Evolutionary conservation across 2,113 vertebrate genomes (phyloP).

Genomic region (Microtus montanus): DNA sequence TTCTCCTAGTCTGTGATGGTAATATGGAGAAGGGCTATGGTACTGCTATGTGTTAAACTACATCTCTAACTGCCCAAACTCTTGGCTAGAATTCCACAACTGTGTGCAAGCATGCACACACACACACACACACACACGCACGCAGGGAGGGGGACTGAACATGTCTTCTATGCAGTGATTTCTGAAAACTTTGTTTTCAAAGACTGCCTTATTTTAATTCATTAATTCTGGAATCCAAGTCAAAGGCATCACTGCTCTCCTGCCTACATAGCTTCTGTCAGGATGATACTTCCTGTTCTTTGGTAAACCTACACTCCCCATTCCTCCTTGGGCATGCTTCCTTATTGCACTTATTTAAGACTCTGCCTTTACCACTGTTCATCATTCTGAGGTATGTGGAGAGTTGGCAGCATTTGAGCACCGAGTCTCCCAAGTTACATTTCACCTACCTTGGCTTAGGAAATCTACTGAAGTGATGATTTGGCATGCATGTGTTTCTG

Average conservation of each 20-base stretch:
- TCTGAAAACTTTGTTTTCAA: conserved; percentile 7
- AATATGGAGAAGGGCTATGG: fast-evolving
- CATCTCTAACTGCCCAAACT: background rate
- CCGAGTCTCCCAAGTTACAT: background rate
- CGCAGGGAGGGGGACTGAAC: background rate
- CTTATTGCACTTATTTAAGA: background rate
- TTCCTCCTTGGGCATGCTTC: background rate
- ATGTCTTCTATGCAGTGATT: background rate
- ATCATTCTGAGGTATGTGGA: background rate
- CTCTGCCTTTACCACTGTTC: background rate
- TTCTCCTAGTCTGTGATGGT: background rate
- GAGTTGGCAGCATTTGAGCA: background rate
- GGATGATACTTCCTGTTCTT: background rate
- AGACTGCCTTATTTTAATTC: background rate
- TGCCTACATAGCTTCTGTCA: background rate
- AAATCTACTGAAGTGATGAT: conserved; percentile 1
- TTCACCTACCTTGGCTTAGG: background rate
- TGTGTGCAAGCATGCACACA: background rate
- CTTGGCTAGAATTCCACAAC: background rate
- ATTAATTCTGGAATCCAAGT: background rate
- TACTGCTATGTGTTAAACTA: too few species aligned
- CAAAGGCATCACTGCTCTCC: background rate
- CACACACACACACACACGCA: background rate
- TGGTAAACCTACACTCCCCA: too few species aligned
- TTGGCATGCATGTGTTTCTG: background rate